A percentile compares a stretch with the other conserved stretches of the same genome.
These are phyloP conservation scores for Anthoptus insignis DNA, from an alignment of 2,888 invertebrate species.

Conservation along the genomic window DNA sequence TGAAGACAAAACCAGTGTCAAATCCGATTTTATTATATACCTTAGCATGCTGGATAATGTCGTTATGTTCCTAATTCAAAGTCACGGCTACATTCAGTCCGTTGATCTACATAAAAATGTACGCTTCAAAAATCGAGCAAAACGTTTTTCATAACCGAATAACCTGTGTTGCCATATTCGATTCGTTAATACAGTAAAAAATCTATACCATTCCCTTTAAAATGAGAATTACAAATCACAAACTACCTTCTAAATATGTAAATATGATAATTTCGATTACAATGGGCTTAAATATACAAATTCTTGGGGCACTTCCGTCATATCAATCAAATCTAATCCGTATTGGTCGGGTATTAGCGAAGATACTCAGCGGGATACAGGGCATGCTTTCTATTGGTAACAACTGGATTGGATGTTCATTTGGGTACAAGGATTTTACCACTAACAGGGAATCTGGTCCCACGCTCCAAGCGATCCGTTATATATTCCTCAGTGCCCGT, in stretches of 20 bases:
- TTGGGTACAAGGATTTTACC: not conserved
- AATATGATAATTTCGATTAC: constrained; percentile 71
- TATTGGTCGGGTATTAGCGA: constrained; percentile 55
- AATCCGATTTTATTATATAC: not conserved
- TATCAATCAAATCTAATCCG: constrained; percentile 57
- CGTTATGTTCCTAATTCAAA: not conserved
- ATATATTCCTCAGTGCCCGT: no score
- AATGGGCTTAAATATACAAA: constrained; percentile 76
- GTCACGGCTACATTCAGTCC: constrained; percentile 13
- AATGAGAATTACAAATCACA: constrained; percentile 68
- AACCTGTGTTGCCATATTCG: constrained; percentile 52
- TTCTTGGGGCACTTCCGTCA: constrained; percentile 80
- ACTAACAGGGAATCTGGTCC: not conserved
- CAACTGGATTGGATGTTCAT: no score
- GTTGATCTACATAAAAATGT: constrained; percentile 20
- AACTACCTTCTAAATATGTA: constrained; percentile 74
- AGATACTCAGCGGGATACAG: not conserved
- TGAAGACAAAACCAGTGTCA: no score
- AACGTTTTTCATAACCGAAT: constrained; percentile 17
- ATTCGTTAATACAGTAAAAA: constrained; percentile 58
- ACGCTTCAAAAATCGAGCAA: constrained; percentile 41
- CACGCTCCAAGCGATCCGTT: not conserved
- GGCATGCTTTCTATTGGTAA: constrained; percentile 13
- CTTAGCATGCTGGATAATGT: not conserved
- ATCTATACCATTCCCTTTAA: constrained; percentile 65